Base-by-base conservation (phyloP, 2,888 invertebrate genomes). In the Galerucella pusilla region DNA sequence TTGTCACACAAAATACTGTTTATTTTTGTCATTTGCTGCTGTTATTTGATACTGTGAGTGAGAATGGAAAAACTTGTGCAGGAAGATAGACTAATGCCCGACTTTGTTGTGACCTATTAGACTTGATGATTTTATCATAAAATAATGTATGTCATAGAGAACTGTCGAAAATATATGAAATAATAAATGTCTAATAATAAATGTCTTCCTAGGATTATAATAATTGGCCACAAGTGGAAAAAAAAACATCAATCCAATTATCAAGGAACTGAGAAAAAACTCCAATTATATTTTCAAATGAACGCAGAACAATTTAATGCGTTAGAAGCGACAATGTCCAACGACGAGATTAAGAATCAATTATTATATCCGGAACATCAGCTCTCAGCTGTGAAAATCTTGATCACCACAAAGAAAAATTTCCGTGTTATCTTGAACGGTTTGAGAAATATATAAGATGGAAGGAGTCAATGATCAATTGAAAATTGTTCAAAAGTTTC, bases 401-500 rank as follows among this genome's bases (percentile, higher is more conserved):
- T 28, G 9, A 63, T 63, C 1, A 42, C 7, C 63, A 2, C 42
- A 63, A 28, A 16, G 63, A 63, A 20, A 63, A 63, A 42, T 25
- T 63, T 63, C 12, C 14, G 14, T 35, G 42, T 16, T 63, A 63
- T 10, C 14, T 63, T 14, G 25, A 63, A 42, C 63, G 63, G 11
- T 63, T 63, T 63, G 63, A 63, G 28, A 63, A 63, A 9, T 63
- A 63, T 20, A 63, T 63, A 25, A 11, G 11, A 60, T 60, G 60
- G 7, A 60, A 28, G 20, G 60, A 16, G 11, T 16, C 20, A 60
- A 28, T n/a, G 63, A 63, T 16, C 2, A 63, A 63, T 35, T 7
- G 5, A 63, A 63, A 63, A 63, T 63, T 35, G 63, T 12, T 14
- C 63, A 20, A 20, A 20, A 20, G 20, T 0, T 20, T 20, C 20